phyloP scores from a whole-genome alignment of 2,888 invertebrate genomes.

The Agonopterix arenella region DNA sequence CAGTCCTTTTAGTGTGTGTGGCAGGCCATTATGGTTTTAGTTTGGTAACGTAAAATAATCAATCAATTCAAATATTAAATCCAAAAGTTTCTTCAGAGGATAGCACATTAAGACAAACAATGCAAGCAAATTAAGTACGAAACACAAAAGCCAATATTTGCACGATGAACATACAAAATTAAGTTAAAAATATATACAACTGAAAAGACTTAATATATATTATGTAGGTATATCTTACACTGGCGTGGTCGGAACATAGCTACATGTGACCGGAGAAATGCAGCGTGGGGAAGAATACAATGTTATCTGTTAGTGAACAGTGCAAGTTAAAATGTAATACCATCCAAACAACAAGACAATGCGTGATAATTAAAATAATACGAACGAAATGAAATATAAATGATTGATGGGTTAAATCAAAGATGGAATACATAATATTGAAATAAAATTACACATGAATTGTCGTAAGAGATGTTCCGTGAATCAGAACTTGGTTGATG shows the following conservation, averaged over 20 bases:
- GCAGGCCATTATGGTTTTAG: no score
- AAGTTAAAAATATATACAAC: background rate
- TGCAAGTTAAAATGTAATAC: slow-evolving; percentile 22
- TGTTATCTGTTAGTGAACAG: slow-evolving; percentile 42
- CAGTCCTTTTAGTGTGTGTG: no score
- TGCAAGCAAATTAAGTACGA: background rate
- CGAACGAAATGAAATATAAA: background rate
- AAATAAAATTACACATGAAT: slow-evolving; percentile 15
- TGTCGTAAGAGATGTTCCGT: slow-evolving; percentile 72
- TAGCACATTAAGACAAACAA: background rate
- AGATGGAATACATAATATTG: slow-evolving; percentile 14
- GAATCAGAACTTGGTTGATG: slow-evolving; percentile 17
- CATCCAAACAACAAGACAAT: background rate
- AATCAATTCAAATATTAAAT: background rate
- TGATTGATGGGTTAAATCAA: background rate
- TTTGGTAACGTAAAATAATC: no score
- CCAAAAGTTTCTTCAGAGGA: background rate
- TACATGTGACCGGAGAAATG: slow-evolving; percentile 60
- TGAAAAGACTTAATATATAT: background rate
- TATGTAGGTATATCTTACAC: slow-evolving; percentile 73
- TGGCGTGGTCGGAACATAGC: slow-evolving; percentile 79
- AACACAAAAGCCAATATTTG: background rate
- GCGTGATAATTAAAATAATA: background rate
- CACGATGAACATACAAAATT: background rate
- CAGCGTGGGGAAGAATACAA: slow-evolving; percentile 66